Evolutionary conservation across 2,113 vertebrate genomes (phyloP).

Genomic region (Sylvietta virens): DNA sequence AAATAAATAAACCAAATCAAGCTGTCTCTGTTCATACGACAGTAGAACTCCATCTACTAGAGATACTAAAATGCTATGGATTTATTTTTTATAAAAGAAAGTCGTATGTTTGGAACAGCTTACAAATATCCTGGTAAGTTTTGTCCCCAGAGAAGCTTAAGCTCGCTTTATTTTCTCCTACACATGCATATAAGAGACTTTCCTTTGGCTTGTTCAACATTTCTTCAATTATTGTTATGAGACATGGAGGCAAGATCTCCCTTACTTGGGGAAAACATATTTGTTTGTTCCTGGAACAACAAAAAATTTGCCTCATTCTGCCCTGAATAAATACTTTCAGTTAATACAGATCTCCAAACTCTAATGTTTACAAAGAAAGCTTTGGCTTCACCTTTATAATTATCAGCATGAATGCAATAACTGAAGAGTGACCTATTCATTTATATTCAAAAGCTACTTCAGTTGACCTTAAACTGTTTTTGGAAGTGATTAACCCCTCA

Average conservation of each 20-base stretch:
- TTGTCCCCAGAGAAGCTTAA: background rate
- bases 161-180: background rate
- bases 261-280: background rate
- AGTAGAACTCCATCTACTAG: background rate
- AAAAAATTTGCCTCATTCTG: background rate
- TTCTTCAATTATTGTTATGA: background rate
- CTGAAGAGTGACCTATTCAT: background rate
- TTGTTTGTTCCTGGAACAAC: background rate
- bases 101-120: background rate
- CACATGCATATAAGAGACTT: background rate
- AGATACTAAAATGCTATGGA: background rate
- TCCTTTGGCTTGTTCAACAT: background rate
- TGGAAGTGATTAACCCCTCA: background rate
- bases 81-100: background rate
- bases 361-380: background rate
- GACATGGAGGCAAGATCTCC: background rate
- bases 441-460: background rate
- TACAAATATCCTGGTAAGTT: background rate
- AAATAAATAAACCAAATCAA: background rate
- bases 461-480: background rate
- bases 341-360: background rate
- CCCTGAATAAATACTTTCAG: background rate
- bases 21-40: accelerated
- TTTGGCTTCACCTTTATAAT: background rate
- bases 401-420: background rate